Percentiles rank a stretch among this genome's conserved stretches.
Conservation (phyloP, 2,888 invertebrate species). For the Aquatica leii region DNA sequence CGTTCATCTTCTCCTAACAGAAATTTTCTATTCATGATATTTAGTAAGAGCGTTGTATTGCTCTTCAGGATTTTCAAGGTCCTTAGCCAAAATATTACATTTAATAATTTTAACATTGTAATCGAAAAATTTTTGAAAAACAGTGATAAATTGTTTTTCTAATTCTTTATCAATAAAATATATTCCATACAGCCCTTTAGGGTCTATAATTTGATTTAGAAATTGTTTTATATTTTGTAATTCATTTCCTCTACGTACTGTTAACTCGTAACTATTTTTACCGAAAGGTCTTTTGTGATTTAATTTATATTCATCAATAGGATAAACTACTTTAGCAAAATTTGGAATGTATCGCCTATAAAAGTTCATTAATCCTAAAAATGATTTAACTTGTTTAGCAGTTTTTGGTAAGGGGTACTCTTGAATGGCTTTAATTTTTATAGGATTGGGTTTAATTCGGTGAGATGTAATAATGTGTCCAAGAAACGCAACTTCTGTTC, state of each 20-base stretch:
- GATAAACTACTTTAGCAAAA: not conserved
- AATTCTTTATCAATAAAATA: not conserved
- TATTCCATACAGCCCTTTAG: not conserved
- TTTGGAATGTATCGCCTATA: too few relatives aligned
- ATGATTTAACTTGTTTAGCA: too few relatives aligned
- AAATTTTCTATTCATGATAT: too few relatives aligned
- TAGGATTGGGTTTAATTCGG: too few relatives aligned
- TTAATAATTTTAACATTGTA: not conserved
- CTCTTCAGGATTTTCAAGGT: not conserved
- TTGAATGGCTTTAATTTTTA: too few relatives aligned
- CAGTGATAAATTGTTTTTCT: not conserved
- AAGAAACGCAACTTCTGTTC: not conserved
- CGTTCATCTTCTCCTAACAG: too few relatives aligned
- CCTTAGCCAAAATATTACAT: not conserved
- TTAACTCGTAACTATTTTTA: not conserved
- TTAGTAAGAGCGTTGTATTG: too few relatives aligned
- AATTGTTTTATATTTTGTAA: not conserved
- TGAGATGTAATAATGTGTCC: too few relatives aligned
- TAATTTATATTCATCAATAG: not conserved
- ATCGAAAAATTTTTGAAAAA: not conserved
- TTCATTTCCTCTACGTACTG: not conserved
- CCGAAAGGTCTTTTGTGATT: not conserved
- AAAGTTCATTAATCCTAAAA: too few relatives aligned
- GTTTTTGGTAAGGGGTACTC: too few relatives aligned
- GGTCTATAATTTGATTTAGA: not conserved